Conservation (phyloP, 1,140 invertebrate genomes). For the Leucophenga varia region DNA sequence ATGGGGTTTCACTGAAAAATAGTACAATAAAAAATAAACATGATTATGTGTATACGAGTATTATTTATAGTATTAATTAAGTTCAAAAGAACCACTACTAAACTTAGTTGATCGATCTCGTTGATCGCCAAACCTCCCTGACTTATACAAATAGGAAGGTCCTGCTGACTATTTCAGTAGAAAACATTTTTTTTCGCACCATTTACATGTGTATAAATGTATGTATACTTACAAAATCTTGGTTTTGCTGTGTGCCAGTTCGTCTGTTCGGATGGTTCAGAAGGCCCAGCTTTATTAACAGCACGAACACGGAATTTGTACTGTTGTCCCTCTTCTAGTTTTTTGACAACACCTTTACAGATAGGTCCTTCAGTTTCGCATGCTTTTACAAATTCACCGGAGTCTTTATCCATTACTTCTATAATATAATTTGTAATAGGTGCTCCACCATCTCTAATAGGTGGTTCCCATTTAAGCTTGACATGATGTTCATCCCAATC, state of each 20-base stretch:
- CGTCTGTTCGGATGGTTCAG: conserved; percentile 92
- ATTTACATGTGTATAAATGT: too few relatives aligned
- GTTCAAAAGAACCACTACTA: too few relatives aligned
- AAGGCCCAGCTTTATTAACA: conserved; percentile 93
- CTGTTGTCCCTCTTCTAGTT: conserved; percentile 90
- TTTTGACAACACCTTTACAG: conserved; percentile 81
- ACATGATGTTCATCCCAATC: conserved; percentile 93
- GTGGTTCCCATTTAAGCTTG: conserved; percentile 94
- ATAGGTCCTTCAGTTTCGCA: conserved; percentile 76
- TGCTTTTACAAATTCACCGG: conserved; percentile 66
- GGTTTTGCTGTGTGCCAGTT: conserved; percentile 95
- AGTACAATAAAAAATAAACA: conserved; percentile 42
- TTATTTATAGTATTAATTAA: background rate
- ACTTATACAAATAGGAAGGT: background rate
- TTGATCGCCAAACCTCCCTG: too few relatives aligned
- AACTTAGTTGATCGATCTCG: too few relatives aligned
- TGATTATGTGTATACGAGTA: conserved; percentile 16
- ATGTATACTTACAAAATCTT: conserved; percentile 77
- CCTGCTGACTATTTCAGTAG: too few relatives aligned
- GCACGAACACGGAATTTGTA: conserved; percentile 95
- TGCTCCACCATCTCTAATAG: conserved; percentile 92
- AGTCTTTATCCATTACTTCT: conserved; percentile 64
- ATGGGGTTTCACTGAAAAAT: conserved; percentile 79
- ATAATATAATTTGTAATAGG: conserved; percentile 95
- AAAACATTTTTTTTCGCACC: too few relatives aligned